A percentile compares a stretch with the other conserved stretches of the same genome.
Evolutionary conservation across 2,113 vertebrate genomes (phyloP).

Genomic region (Lophochroa leadbeateri): DNA sequence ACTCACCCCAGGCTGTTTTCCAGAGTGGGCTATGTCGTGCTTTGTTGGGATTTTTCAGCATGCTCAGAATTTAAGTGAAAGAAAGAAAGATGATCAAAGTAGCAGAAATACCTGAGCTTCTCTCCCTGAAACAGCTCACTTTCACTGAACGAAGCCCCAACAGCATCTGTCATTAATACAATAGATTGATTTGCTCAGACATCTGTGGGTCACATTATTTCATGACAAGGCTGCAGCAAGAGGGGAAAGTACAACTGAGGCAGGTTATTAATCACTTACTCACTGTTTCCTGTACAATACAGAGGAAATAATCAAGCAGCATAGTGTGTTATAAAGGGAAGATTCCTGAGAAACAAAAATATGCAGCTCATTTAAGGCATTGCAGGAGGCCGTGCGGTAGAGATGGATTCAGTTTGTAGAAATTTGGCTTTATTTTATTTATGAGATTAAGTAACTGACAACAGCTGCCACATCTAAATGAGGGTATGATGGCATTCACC

Average conservation of each 20-base stretch:
- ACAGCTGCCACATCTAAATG: conserved; percentile 59
- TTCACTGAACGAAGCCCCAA: conserved; percentile 59
- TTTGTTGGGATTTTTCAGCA: conserved; percentile 18
- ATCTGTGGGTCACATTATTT: conserved; percentile 76
- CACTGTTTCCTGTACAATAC: conserved; percentile 60
- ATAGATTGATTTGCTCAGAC: conserved; percentile 69
- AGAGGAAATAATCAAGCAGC: conserved; percentile 64
- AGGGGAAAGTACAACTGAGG: conserved; percentile 72
- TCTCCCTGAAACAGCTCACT: conserved; percentile 46
- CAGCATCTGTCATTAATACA: conserved; percentile 64
- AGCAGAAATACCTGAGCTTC: conserved; percentile 55
- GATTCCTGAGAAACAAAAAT: conserved; percentile 61
- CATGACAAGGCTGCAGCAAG: conserved; percentile 61
- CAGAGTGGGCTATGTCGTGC: neutral
- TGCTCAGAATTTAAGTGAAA: conserved; percentile 34
- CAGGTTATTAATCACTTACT: conserved; percentile 77
- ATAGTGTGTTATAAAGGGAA: conserved; percentile 60
- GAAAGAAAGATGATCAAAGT: conserved; percentile 51
- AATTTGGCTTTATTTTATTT: conserved; percentile 57
- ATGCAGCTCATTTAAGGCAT: conserved; percentile 47
- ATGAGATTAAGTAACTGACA: conserved; percentile 61
- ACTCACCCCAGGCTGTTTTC: neutral
- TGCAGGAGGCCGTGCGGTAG: conserved; percentile 6
- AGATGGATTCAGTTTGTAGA: neutral
- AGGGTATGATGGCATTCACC: conserved; percentile 43